Conservation (phyloP, 2,113 vertebrate genomes). For the Nettapus auritus region DNA sequence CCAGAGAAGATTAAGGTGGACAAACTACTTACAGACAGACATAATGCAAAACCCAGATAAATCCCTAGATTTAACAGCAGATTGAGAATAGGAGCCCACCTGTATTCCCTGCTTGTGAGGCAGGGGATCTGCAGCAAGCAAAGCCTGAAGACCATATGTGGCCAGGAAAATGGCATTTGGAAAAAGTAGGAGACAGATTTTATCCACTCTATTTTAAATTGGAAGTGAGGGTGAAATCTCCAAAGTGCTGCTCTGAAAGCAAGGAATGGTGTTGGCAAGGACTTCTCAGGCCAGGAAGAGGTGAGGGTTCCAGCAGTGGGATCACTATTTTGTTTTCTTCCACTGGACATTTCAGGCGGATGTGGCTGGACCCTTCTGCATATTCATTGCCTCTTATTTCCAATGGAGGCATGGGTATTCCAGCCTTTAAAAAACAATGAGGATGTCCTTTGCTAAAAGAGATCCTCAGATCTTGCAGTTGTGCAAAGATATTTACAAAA, state of each 20-base stretch:
- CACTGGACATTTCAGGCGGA: neutral
- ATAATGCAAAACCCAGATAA: slow-evolving; percentile 26
- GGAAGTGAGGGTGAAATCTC: neutral
- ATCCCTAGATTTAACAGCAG: slow-evolving; percentile 2
- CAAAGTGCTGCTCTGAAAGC: neutral
- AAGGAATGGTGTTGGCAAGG: neutral
- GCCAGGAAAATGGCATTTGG: neutral
- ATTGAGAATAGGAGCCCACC: neutral
- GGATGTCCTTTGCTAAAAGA: neutral
- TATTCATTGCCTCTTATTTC: neutral
- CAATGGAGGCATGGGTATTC: neutral
- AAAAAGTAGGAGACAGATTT: neutral
- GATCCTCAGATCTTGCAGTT: neutral
- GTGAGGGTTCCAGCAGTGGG: neutral
- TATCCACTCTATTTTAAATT: neutral
- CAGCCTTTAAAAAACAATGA: neutral
- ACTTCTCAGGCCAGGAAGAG: neutral
- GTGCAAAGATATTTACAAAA: neutral
- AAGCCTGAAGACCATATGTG: neutral
- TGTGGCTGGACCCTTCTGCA: neutral
- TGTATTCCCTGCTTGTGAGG: neutral
- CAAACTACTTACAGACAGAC: neutral
- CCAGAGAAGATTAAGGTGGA: slow-evolving; percentile 22
- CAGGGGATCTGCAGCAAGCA: neutral
- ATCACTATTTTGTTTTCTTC: neutral